These are phyloP conservation scores for Acanthococcus lagerstroemiae DNA, from an alignment of 2,888 invertebrate genomes.

Conservation along the genomic window DNA sequence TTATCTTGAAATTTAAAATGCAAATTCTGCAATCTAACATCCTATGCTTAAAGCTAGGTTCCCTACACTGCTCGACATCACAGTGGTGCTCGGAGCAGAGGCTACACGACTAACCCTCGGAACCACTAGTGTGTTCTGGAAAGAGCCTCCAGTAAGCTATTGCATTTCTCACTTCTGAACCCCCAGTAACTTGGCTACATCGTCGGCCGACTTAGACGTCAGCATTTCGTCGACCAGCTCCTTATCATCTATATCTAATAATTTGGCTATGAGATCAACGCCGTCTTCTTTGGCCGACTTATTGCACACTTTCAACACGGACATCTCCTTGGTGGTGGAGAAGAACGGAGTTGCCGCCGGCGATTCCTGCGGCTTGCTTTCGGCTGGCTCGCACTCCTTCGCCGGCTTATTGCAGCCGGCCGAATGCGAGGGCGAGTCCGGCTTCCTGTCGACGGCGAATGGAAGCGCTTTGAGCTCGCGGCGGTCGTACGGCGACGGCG, in stretches of 20 bases:
- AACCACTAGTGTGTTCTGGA: background rate
- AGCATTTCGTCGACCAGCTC: constrained; percentile 75
- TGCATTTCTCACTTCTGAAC: constrained; percentile 55
- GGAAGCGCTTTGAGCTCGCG: background rate
- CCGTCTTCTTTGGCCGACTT: constrained; percentile 33
- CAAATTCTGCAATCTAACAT: too few species aligned
- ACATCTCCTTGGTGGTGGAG: background rate
- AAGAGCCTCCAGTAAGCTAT: background rate
- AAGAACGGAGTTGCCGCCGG: background rate
- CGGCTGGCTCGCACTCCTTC: constrained; percentile 7
- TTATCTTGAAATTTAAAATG: too few species aligned
- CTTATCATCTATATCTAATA: constrained; percentile 76
- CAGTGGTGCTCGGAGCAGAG: background rate
- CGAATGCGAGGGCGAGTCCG: background rate
- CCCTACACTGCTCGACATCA: background rate
- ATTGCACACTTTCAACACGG: background rate
- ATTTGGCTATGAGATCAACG: constrained; percentile 71
- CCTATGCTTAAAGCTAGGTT: too few species aligned
- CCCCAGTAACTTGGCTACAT: constrained; percentile 78
- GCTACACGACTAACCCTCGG: background rate
- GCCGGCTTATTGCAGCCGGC: background rate
- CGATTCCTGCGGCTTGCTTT: background rate
- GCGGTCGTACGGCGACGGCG: constrained; percentile 1
- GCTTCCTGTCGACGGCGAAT: background rate
- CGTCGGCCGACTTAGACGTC: constrained; percentile 61